Base-by-base conservation (phyloP, 2,888 invertebrate genomes). In the Drosophila pseudotakahashii region DNA sequence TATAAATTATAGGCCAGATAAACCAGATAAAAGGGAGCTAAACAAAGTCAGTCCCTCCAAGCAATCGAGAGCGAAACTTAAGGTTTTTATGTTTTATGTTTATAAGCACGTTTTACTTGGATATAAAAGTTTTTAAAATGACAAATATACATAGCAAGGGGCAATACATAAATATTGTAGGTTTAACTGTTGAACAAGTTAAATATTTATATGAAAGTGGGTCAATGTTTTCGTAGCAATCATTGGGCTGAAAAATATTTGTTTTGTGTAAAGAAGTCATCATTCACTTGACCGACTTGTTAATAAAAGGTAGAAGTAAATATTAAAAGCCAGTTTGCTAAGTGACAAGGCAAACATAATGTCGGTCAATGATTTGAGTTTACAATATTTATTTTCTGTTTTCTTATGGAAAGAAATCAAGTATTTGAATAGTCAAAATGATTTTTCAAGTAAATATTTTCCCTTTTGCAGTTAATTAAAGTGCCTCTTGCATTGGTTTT, bases 1-100 rank as follows among this genome's bases (percentile, higher is more conserved):
- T 62, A 78, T 78, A 79, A 77, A 79, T 75, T 78, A 71, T 55
- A 62, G 64, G 64, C 47, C 75, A 78, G 70, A 73, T 73, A 69
- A 55, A 59, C 47, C 63, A 39, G 51, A 50, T 51, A 32, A 51
- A 75, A 54, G 66, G 52, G 58, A 59, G 70, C 70, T 62, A 70
- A 75, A 63, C 71, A 76, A 71, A 61, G 59, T 68, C 64, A 51
- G 70, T 53, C 11, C 41, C 2, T 11, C 30, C 7, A 30, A 30
- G 30, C 30, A 30, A 30, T 30, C 30, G 9, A 19, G 7, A 26
- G 60, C 19, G 11, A 41, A 55, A 42, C 48, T 19, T 19, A 44
- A 44, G 58, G 51, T 45, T 23, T 26, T 61, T 52, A 30, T 45
- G 30, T 26, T 61, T 58, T 39, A 58, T 39, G 58, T 52, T 59